Evolutionary conservation across 2,888 invertebrate species (phyloP).

Genomic region (Laspeyria flexula): DNA sequence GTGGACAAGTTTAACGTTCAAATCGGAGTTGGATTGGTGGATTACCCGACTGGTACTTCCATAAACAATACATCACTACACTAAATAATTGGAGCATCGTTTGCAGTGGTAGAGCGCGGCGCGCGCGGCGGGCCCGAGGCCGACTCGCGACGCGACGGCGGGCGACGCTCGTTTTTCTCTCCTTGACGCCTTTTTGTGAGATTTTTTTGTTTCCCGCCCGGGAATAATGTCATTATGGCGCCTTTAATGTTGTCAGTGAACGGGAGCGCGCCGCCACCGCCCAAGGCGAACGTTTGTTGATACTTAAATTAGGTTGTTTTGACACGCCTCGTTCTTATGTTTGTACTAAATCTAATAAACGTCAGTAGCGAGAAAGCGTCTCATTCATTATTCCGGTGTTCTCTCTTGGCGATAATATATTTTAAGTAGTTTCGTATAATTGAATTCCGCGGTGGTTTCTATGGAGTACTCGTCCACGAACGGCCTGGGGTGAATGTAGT

Average conservation of each 20-base stretch:
- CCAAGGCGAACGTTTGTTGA: constrained; percentile 85
- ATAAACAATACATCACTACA: constrained; percentile 71
- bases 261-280: constrained; percentile 75
- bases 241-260: constrained; percentile 85
- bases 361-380: constrained; percentile 72
- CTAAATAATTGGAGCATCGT: constrained; percentile 71
- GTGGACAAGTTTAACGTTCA: constrained; percentile 35
- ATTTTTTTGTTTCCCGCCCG: constrained; percentile 81
- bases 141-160: constrained; percentile 26
- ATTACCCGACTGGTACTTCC: constrained; percentile 32
- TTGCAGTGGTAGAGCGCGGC: constrained; percentile 46
- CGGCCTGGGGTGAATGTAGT: constrained; percentile 39
- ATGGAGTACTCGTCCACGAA: constrained; percentile 21
- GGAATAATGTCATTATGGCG: constrained; percentile 86
- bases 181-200: constrained; percentile 79
- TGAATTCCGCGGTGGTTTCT: constrained; percentile 43
- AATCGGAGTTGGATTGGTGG: constrained; percentile 37
- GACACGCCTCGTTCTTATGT: constrained; percentile 85
- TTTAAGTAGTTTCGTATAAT: constrained; percentile 53
- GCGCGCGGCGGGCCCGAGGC: constrained; percentile 37
- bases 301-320: constrained; percentile 86
- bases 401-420: constrained; percentile 56
- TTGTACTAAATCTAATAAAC: constrained; percentile 85
- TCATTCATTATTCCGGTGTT: constrained; percentile 71
- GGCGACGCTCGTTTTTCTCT: constrained; percentile 67